These are phyloP conservation scores for Diacarnus erythraeanus DNA, from an alignment of 37 sponge, comb jelly and placozoan genomes.

Conservation along the genomic window DNA sequence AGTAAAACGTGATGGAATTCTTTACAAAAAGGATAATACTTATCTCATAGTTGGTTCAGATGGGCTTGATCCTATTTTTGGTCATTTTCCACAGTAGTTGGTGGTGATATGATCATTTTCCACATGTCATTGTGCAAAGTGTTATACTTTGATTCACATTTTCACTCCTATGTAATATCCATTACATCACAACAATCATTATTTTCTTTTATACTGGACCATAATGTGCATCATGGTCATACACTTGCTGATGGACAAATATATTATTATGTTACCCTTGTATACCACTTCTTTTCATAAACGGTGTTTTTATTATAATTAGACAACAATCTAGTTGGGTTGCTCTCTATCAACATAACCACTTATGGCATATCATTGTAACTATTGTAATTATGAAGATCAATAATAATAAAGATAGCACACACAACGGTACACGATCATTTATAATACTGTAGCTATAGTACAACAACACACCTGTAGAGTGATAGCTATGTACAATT, in stretches of 20 bases:
- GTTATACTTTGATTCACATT: slow-evolving; percentile 6
- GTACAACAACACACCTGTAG: too few relatives aligned
- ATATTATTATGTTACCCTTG: too few relatives aligned
- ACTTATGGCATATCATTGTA: too few relatives aligned
- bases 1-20: not conserved
- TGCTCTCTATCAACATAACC: too few relatives aligned
- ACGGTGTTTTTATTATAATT: too few relatives aligned
- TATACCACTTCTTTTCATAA: too few relatives aligned
- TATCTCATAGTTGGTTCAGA: not conserved
- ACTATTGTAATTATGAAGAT: too few relatives aligned
- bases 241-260: not conserved
- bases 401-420: too few relatives aligned
- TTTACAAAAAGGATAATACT: not conserved
- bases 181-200: not conserved
- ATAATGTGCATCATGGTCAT: not conserved
- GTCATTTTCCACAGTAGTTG: not conserved
- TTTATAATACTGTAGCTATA: too few relatives aligned
- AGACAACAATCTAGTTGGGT: too few relatives aligned
- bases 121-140: not conserved
- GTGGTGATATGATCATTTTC: slow-evolving; percentile 6
- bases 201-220: not conserved
- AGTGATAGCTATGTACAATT: too few relatives aligned
- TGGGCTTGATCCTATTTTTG: slow-evolving; percentile 30
- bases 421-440: too few relatives aligned
- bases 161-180: slow-evolving; percentile 2